phyloP scores from a whole-genome alignment of 2,888 invertebrate species.

The Pomacea canaliculata region DNA sequence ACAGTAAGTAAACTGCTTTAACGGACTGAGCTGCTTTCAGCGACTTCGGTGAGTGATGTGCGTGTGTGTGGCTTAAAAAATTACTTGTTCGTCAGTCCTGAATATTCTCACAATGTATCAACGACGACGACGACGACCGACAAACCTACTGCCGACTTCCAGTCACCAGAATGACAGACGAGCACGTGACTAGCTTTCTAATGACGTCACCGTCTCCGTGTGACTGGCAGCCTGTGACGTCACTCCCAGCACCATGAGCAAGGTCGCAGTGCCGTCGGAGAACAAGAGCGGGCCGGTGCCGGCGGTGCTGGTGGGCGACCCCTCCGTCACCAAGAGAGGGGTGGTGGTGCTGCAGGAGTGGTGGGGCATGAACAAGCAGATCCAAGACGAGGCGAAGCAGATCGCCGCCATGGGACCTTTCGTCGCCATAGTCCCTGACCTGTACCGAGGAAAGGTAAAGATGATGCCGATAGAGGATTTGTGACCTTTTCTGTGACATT shows the following conservation, averaged over 20 bases:
- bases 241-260: neutral
- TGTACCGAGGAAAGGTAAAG: conserved; percentile 57
- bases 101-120: too few species aligned
- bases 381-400: conserved; percentile 44
- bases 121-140: too few species aligned
- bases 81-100: too few species aligned
- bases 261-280: conserved; percentile 10
- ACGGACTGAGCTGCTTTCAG: too few species aligned
- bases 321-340: conserved; percentile 5
- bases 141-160: too few species aligned
- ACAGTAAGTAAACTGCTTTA: too few species aligned
- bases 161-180: too few species aligned
- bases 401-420: conserved; percentile 45
- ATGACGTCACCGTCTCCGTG: neutral
- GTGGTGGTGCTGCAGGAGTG: conserved; percentile 32
- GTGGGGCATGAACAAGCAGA: conserved; percentile 63
- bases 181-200: too few species aligned
- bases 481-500: too few species aligned
- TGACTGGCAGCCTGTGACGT: conserved; percentile 4
- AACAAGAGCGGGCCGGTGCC: conserved; percentile 27
- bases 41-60: too few species aligned
- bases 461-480: conserved; percentile 21
- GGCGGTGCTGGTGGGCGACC: conserved; percentile 21
- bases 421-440: conserved; percentile 56
- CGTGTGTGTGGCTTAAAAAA: too few species aligned